A percentile compares a stretch with the other conserved stretches of the same genome.
Conservation (phyloP, 1,140 invertebrate genomes). For the Adelges cooleyi region DNA sequence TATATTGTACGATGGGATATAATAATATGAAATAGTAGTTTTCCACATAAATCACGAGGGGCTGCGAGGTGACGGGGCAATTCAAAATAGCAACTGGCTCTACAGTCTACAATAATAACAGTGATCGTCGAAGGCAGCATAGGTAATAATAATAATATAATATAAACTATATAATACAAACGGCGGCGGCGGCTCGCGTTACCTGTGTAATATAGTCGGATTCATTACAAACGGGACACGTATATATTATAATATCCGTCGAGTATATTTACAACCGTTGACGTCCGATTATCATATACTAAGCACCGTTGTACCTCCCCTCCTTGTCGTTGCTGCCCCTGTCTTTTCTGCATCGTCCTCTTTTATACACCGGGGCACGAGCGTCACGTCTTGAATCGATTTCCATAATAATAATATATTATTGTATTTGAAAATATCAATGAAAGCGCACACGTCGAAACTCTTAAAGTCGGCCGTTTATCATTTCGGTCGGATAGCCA, state of each 20-base stretch:
- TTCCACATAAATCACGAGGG: slow-evolving; percentile 14
- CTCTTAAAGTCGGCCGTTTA: too few relatives aligned
- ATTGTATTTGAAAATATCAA: too few relatives aligned
- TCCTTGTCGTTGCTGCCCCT: background rate
- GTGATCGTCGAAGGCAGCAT: too few relatives aligned
- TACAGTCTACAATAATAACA: background rate
- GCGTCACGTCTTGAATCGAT: slow-evolving; percentile 12
- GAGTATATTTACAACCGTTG: slow-evolving; percentile 16
- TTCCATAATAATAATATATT: too few relatives aligned
- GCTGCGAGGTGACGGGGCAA: slow-evolving; percentile 4
- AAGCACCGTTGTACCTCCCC: slow-evolving; percentile 8
- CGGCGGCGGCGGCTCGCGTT: too few relatives aligned
- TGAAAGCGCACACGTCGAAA: too few relatives aligned
- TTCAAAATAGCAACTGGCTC: slow-evolving; percentile 9
- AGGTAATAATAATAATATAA: background rate
- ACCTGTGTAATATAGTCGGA: background rate
- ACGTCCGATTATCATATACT: slow-evolving; percentile 20
- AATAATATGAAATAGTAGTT: slow-evolving; percentile 6
- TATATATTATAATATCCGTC: background rate
- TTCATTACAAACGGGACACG: background rate
- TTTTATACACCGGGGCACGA: background rate
- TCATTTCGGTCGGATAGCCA: too few relatives aligned
- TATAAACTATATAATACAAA: too few relatives aligned
- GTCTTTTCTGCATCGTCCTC: background rate
- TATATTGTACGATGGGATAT: too few relatives aligned